Evolutionary conservation across 2,113 vertebrate genomes (phyloP), one percentile per base, ranked within the genome.

Genomic region (Salvelinus namaycush): DNA sequence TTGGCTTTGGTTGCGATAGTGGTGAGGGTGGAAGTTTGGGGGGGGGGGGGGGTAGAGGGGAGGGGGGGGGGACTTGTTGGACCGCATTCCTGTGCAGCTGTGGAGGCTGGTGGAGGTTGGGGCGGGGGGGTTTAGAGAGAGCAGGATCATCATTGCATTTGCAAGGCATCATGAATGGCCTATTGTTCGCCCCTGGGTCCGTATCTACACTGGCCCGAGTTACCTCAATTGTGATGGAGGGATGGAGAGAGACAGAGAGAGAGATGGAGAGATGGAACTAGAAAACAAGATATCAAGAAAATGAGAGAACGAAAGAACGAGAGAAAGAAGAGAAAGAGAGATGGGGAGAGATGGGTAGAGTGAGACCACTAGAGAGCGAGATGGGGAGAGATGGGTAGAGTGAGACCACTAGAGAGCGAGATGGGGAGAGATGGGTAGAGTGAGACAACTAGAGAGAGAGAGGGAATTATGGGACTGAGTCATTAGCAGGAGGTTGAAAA

Each of bases 61-160:
- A 22, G n/a, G 24, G 62, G 78, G 84, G 85, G 84, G 84, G 75
- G 78, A 91, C 89, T 91, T 91, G 90, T 93, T 94, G 93, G 93
- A 94, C 92, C 86, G 88, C 93, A 92, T 92, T 93, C 92, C 87
- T 90, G 86, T 93, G 93, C 93, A 94, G 93, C 93, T 94, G 93
- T 92, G 92, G 92, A 92, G 88, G 89, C 89, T 90, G 88, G 90
- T 88, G 86, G 75, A 72, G 70, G 81, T 67, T 26, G 57, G 57
- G n/a, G 66, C 74, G 69, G 67, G 68, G 44, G 29, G 51, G 72
- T 62, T 80, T 83, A 79, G 86, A 87, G 87, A 89, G 87, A 85
- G 89, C 83, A 83, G 88, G 89, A 90, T 91, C 91, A 92, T 90
- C 92, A 88, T 89, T 88, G 89, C 89, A 89, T 88, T 18, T 89